Base-by-base conservation (phyloP, 2,797 vertebrate species). In the Micrastur ruficollis region DNA sequence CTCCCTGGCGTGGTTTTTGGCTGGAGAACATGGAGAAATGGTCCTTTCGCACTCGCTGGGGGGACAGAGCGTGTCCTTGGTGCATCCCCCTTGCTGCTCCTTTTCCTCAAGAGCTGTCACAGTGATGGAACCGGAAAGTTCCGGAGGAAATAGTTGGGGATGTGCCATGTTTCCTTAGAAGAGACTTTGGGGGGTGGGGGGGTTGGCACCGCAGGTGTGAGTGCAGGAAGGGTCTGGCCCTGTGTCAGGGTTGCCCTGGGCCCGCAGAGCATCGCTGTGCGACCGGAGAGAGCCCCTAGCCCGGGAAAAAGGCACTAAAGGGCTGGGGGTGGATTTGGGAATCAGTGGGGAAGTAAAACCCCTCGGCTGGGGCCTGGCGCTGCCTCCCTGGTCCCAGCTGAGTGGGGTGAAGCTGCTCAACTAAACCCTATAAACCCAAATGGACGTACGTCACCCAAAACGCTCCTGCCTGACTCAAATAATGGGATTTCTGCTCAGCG, bases 361-460 rank as follows among this genome's bases (percentile, higher is more conserved):
- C 63, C 42, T 34, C 22, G 34, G 23, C 2, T 18, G 29, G 44
- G 53, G 18, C 14, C 29, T n/a, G 53, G 22, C 17, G 17, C 34
- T 49, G 53, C 44, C 50, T 23, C 46, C 14, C n/a, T 8, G 1
- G 42, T 36, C 49, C 59, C 12, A 12, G 44, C 27, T 1, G 12
- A 42, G 42, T 16, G 42, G 42, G 42, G 17, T 17, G 16, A 42
- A 42, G 42, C 42, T 42, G 42, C 42, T 42, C 42, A 15, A 42
- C 7, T 16, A 17, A 42, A 15, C 40, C 56, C 29, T 4, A 2
- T 6, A 14, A 17, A n/a, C 42, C 67, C 10, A 0, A 42, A 22
- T 4, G 3, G 4, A 10, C 0, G 1, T 8, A 6, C 3, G 1
- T 53, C 66, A 16, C 44, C 53, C 53, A 9, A 38, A 59, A 29